These are phyloP conservation scores for Eulemur rubriventer DNA, from an alignment of 2,797 vertebrate genomes.

Conservation along the genomic window DNA sequence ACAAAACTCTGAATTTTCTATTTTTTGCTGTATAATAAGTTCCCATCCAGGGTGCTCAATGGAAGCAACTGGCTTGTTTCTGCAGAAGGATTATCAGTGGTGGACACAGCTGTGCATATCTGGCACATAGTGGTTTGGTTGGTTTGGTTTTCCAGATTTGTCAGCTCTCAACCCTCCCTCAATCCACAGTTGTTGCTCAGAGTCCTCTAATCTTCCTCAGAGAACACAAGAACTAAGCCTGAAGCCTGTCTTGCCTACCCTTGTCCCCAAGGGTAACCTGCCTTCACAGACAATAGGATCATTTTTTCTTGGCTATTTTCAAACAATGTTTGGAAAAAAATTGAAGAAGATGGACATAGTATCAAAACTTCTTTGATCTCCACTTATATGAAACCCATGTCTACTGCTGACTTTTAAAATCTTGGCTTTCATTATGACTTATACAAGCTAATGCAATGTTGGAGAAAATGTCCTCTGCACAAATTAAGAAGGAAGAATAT, in stretches of 20 bases:
- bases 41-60: background rate
- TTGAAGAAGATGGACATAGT: background rate
- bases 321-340: background rate
- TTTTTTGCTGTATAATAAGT: background rate
- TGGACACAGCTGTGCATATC: slow-evolving; percentile 62
- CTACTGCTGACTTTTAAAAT: slow-evolving; percentile 24
- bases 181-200: slow-evolving; percentile 25
- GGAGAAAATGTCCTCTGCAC: background rate
- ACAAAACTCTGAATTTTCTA: slow-evolving; percentile 8
- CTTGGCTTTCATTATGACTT: background rate
- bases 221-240: background rate
- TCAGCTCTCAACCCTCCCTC: slow-evolving; percentile 54
- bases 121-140: background rate
- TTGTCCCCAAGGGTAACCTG: background rate
- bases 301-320: background rate
- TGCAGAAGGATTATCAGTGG: slow-evolving; percentile 60
- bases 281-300: background rate
- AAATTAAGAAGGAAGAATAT: background rate
- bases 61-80: slow-evolving; percentile 49
- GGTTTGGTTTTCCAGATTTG: background rate
- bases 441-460: background rate
- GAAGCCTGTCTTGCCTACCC: background rate
- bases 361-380: background rate
- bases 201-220: slow-evolving; percentile 34
- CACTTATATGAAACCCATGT: background rate